phyloP scores from a whole-genome alignment of 2,797 vertebrate species.

The Vipera ursinii region DNA sequence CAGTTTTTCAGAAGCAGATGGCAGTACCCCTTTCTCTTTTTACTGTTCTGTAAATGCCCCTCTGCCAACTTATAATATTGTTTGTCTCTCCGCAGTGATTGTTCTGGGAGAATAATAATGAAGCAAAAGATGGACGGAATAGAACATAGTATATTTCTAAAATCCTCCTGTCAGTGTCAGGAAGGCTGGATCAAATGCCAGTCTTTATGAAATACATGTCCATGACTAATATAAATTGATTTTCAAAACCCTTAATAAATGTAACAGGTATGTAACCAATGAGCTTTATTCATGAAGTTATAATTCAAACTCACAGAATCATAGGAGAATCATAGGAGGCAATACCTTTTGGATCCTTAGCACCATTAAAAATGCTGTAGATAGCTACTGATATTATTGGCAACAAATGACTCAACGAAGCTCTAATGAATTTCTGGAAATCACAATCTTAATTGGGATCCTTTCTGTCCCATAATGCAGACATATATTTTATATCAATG shows the following conservation, averaged over 20 bases:
- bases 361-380: background rate
- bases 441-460: background rate
- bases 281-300: conserved; percentile 22
- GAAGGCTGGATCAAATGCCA: background rate
- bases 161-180: background rate
- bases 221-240: background rate
- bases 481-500: background rate
- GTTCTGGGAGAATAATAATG: background rate
- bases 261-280: conserved; percentile 20
- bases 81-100: conserved; percentile 1
- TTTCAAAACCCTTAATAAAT: conserved; percentile 2
- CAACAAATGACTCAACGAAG: background rate
- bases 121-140: conserved; percentile 3
- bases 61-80: conserved; percentile 11
- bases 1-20: conserved; percentile 20
- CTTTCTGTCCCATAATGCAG: background rate
- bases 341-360: conserved; percentile 32
- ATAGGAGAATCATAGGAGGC: conserved; percentile 13
- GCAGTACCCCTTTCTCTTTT: conserved; percentile 8
- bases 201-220: background rate
- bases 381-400: conserved; percentile 25
- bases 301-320: conserved; percentile 26
- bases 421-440: background rate
- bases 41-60: conserved; percentile 5
- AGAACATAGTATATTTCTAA: background rate